Conservation (phyloP, 2,888 invertebrate species). For the Neocrepidodera transversa region DNA sequence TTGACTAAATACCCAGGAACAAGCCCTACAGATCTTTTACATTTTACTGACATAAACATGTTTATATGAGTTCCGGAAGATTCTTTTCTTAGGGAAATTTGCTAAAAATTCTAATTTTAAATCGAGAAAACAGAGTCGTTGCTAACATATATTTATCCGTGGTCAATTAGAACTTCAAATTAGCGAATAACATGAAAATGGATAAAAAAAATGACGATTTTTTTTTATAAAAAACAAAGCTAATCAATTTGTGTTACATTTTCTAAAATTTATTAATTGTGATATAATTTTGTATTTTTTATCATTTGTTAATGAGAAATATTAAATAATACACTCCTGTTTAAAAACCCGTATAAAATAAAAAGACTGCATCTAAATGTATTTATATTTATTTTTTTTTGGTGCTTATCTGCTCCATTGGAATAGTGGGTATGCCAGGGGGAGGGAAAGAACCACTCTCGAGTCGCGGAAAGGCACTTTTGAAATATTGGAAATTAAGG, state of each 20-base stretch:
- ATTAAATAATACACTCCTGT: no score
- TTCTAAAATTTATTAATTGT: no score
- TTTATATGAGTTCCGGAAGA: not conserved
- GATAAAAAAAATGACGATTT: no score
- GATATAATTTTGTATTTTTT: no score
- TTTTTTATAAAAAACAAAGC: no score
- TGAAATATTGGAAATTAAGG: constrained; percentile 45
- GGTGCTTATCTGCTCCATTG: constrained; percentile 38
- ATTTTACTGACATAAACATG: not conserved
- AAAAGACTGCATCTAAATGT: constrained; percentile 34
- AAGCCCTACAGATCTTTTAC: constrained; percentile 4
- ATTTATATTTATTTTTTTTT: constrained; percentile 39
- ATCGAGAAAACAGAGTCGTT: not conserved
- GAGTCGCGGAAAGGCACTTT: constrained; percentile 30
- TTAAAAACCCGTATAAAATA: no score
- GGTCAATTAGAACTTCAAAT: no score
- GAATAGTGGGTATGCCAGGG: constrained; percentile 35
- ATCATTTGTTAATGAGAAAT: no score
- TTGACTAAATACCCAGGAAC: constrained; percentile 33
- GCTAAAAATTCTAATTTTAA: not conserved
- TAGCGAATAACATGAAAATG: no score
- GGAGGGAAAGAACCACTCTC: constrained; percentile 8
- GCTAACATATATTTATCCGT: no score
- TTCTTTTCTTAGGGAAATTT: not conserved
- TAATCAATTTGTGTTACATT: no score